Conservation (phyloP, 2,888 invertebrate genomes). For the Dichetophora obliterata region DNA sequence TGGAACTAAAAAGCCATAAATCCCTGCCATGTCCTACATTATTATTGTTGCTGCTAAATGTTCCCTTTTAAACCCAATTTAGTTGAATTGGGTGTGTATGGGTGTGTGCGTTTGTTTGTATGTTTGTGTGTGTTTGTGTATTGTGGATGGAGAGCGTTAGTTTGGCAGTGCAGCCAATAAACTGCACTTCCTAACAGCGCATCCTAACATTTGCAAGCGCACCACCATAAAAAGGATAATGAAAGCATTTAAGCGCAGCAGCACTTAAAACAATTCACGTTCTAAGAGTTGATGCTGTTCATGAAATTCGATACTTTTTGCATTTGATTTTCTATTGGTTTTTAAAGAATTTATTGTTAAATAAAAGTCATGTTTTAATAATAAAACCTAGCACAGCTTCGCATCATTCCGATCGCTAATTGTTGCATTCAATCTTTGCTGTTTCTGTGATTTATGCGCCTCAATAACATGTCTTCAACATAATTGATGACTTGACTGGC, state of each 20-base stretch:
- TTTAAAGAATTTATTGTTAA: slow-evolving; percentile 17
- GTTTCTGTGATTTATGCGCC: slow-evolving; percentile 26
- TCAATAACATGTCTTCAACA: slow-evolving; percentile 32
- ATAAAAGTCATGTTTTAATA: slow-evolving; percentile 20
- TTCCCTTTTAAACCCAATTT: slow-evolving; percentile 52
- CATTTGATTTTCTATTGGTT: background rate
- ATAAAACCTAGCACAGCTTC: slow-evolving; percentile 13
- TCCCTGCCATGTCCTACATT: slow-evolving; percentile 53
- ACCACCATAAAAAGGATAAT: background rate
- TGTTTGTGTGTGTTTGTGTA: background rate
- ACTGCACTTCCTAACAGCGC: background rate
- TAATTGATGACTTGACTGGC: slow-evolving; percentile 18
- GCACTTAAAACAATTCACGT: background rate
- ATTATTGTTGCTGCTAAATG: slow-evolving; percentile 52
- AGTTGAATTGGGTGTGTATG: background rate
- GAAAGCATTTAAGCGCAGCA: no score
- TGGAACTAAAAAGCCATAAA: slow-evolving; percentile 56
- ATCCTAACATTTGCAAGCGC: background rate
- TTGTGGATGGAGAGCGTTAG: background rate
- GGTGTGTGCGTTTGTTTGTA: background rate
- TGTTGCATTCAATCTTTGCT: slow-evolving; percentile 23
- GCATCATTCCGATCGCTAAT: slow-evolving; percentile 10
- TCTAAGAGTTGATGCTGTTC: background rate
- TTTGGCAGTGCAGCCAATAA: slow-evolving; percentile 1
- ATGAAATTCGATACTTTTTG: background rate